phyloP scores from a whole-genome alignment of 2,113 vertebrate species.

The Cyphomyrus plagiostoma region DNA sequence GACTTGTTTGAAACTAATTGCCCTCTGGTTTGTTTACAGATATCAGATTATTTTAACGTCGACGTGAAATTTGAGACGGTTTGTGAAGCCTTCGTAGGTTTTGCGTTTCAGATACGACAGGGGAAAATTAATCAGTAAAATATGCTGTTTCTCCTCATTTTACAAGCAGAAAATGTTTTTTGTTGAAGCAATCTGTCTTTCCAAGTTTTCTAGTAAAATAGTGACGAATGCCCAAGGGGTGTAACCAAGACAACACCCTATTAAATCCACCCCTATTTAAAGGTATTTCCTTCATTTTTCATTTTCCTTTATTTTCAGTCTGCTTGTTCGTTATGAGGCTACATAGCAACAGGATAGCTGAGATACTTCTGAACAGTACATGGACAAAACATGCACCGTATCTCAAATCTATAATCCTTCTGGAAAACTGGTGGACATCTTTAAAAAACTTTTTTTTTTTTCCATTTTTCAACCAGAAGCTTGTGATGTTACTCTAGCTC shows the following conservation, averaged over 20 bases:
- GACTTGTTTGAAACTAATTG: slow-evolving; percentile 4
- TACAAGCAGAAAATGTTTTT: background rate
- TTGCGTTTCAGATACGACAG: background rate
- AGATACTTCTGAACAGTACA: background rate
- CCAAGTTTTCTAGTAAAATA: background rate
- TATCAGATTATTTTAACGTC: background rate
- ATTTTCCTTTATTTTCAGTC: background rate
- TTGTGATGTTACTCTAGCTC: background rate
- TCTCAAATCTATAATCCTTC: background rate
- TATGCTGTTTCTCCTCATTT: background rate
- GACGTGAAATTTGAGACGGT: background rate
- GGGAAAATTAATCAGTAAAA: background rate
- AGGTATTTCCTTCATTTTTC: background rate
- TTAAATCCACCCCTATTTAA: background rate
- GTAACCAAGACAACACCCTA: background rate
- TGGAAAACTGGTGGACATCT: background rate
- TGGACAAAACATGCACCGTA: background rate
- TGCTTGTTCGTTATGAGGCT: background rate
- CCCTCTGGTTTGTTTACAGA: background rate
- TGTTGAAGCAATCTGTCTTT: background rate
- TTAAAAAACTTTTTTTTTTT: background rate
- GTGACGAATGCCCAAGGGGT: background rate
- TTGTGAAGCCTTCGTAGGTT: background rate
- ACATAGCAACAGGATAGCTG: background rate
- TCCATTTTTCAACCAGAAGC: background rate